These are phyloP conservation scores for Drosophila atripex DNA, from an alignment of 2,888 invertebrate species.

Conservation along the genomic window DNA sequence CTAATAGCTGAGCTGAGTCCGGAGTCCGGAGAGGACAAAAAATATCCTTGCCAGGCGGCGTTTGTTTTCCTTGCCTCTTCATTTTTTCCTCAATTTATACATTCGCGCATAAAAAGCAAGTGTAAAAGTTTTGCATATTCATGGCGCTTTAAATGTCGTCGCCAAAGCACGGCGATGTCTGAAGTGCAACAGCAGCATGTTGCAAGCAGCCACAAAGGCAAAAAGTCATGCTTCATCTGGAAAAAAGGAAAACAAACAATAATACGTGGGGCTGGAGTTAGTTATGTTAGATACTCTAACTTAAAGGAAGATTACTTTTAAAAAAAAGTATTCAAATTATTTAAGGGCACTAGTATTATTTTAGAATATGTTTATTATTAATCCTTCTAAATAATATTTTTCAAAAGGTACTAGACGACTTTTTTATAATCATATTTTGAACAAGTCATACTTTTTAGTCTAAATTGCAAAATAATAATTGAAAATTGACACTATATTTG, in stretches of 20 bases:
- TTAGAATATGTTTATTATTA: too few species aligned
- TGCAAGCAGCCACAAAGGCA: slow-evolving; percentile 55
- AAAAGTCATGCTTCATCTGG: slow-evolving; percentile 50
- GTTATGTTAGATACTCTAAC: slow-evolving; percentile 47
- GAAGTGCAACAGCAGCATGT: slow-evolving; percentile 47
- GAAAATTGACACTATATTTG: too few species aligned
- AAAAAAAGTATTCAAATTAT: too few species aligned
- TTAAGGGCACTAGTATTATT: too few species aligned
- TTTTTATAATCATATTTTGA: too few species aligned
- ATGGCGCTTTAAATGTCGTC: slow-evolving; percentile 77
- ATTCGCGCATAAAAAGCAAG: slow-evolving; percentile 69
- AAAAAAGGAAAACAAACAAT: slow-evolving; percentile 26
- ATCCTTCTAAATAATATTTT: neutral
- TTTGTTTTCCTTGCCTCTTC: slow-evolving; percentile 34
- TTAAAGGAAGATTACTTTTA: neutral
- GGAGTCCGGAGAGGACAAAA: slow-evolving; percentile 19
- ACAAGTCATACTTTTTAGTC: too few species aligned
- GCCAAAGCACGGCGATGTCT: slow-evolving; percentile 51
- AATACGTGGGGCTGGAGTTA: slow-evolving; percentile 23
- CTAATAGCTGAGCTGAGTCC: slow-evolving; percentile 59
- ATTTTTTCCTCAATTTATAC: slow-evolving; percentile 42
- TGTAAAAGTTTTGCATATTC: slow-evolving; percentile 79
- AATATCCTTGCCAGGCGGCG: slow-evolving; percentile 43
- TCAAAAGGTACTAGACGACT: too few species aligned
- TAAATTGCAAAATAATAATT: too few species aligned